Evolutionary conservation across 2,888 invertebrate species (phyloP), one percentile per base, ranked within the genome.

Genomic region (Cataglyphis livida): DNA sequence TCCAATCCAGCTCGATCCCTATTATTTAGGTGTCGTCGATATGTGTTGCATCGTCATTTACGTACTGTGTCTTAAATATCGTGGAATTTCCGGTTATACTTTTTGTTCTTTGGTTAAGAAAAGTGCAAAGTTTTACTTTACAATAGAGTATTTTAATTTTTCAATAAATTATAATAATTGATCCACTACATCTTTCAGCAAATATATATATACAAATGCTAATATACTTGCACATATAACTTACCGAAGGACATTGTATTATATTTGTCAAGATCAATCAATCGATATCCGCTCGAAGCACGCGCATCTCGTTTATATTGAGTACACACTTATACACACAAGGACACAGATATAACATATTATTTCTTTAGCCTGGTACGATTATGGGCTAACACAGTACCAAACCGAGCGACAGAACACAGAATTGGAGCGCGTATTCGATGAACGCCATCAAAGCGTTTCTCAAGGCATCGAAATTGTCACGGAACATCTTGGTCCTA

Each of bases 341-440:
- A 86, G 64, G 65, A 51, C 70, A 54, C 10, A 10, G 44, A 79
- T 88, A 89, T 91, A 91, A 92, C 84, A 79, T 86, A 75, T 85
- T 87, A 89, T 91, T 92, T 92, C 90, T 93, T 90, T 95, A 97
- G 98, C 98, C 92, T 98, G 98, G 98, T 98, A 98, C 95, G 98
- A 98, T 95, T 96, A 96, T 93, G 98, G 98, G 94, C 96, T 98
- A 94, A 96, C 97, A 89, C 96, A 97, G 94, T 98, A 98, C 95
- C 98, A 98, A 95, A 96, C 96, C 94, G 97, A 97, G 91, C 97
- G 98, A 89, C 95, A 96, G 94, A 97, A 97, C 91, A 97, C 97
- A 79, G 98, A 98, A 95, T 95, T 98, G 91, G 98, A 98, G 94
- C 97, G 97, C 94, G 97, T 98, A 68, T 98, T 98, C 94, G 98